Base-by-base conservation (phyloP, 2,888 invertebrate genomes). In the Eupithecia subumbrata region DNA sequence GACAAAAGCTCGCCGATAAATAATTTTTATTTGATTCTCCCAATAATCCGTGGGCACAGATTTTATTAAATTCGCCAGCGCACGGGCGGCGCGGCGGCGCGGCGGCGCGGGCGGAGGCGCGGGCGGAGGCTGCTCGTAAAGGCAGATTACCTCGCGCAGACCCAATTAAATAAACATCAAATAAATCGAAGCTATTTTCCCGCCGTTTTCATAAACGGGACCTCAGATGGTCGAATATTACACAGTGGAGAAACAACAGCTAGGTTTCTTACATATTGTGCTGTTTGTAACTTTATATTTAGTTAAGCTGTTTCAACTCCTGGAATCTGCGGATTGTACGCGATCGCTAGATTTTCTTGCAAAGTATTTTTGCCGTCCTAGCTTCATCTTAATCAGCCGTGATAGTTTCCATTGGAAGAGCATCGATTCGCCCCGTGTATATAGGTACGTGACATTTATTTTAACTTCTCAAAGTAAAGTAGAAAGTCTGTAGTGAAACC, bases 141-240 rank as follows among this genome's bases (percentile, higher is more conserved):
- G 70, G 43, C 43, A 45, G 74, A 74, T 77, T 72, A 74, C 52
- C 43, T 71, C 76, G 73, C 68, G 69, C 72, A n/a, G 52, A 73
- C 70, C 77, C 74, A 77, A 77, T 77, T 77, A 77, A 77, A 77
- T 77, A 77, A 77, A 77, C 72, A 77, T 77, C 72, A 77, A 75
- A 75, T 75, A 77, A 77, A 77, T 77, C 75, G 77, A 77, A 77
- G 34, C 69, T 72, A 70, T 73, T 76, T 75, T 45, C 66, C 74
- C 75, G 56, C 72, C 77, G 75, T 75, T 77, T 76, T 77, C 73
- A 77, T 77, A 77, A 75, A 75, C 75, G 77, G 77, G 72, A 77
- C 75, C 74, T 77, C 77, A 75, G 77, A 77, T 77, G 77, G 63
- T 72, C 69, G 73, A 52, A 70, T 71, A 71, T 67, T 25, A 16